Evolutionary conservation across 2,888 invertebrate species (phyloP).

Genomic region (Dorcus parallelipipedus): DNA sequence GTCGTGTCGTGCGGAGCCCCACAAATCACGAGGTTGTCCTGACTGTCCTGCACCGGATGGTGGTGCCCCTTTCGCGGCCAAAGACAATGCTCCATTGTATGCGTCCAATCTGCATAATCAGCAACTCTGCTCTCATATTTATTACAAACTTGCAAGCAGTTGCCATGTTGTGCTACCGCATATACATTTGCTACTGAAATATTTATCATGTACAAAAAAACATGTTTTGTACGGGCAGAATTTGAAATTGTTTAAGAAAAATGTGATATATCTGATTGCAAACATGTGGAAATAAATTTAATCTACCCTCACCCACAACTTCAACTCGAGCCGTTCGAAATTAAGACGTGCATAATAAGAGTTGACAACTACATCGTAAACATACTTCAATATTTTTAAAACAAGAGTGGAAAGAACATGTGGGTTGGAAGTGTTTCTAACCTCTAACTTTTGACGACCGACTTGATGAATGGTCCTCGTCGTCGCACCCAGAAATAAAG

Average conservation of each 20-base stretch:
- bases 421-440: slow-evolving; percentile 20
- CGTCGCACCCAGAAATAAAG: slow-evolving; percentile 37
- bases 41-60: slow-evolving; percentile 23
- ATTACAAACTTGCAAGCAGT: slow-evolving; percentile 23
- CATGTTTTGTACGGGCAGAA: background rate
- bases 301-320: no score
- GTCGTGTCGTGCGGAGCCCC: slow-evolving; percentile 27
- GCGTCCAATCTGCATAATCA: slow-evolving; percentile 30
- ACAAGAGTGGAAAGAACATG: slow-evolving; percentile 16
- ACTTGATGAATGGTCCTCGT: slow-evolving; percentile 35
- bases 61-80: slow-evolving; percentile 24
- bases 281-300: no score
- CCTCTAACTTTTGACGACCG: slow-evolving; percentile 28
- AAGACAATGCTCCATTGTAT: slow-evolving; percentile 31
- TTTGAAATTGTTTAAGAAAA: background rate
- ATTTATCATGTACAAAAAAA: slow-evolving; percentile 4
- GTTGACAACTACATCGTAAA: slow-evolving; percentile 15
- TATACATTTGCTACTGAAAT: slow-evolving; percentile 13
- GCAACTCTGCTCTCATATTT: slow-evolving; percentile 27
- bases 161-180: slow-evolving; percentile 22
- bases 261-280: no score
- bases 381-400: slow-evolving; percentile 17
- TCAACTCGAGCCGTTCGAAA: slow-evolving; percentile 5
- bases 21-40: slow-evolving; percentile 27
- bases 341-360: slow-evolving; percentile 13